Conservation (phyloP, 2,113 vertebrate genomes). For the Anseranas semipalmata region DNA sequence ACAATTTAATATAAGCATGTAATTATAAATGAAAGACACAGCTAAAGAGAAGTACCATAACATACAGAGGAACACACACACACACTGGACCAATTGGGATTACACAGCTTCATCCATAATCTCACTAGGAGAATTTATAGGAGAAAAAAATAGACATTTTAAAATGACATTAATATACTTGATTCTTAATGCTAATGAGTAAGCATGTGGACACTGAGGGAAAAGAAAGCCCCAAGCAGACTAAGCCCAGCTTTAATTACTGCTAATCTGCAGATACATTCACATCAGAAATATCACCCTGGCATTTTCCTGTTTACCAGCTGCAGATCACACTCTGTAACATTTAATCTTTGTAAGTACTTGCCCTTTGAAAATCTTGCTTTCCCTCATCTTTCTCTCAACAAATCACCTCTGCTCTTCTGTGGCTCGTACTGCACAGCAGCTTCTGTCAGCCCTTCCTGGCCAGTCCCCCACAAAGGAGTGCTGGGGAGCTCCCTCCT, state of each 20-base stretch:
- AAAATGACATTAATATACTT: not conserved
- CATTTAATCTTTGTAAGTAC: conserved; percentile 29
- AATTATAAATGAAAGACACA: not conserved
- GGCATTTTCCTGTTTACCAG: conserved; percentile 61
- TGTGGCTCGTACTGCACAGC: not conserved
- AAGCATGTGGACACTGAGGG: not conserved
- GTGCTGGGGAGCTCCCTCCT: too few species aligned
- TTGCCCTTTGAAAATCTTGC: conserved; percentile 48
- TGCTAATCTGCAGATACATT: conserved; percentile 29
- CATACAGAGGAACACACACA: not conserved
- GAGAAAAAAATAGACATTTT: not conserved
- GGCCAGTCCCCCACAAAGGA: too few species aligned
- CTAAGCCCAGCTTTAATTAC: conserved; percentile 34
- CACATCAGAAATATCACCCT: conserved; percentile 52
- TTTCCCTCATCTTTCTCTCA: not conserved
- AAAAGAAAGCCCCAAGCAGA: not conserved
- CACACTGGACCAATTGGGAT: not conserved
- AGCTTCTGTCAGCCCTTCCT: not conserved
- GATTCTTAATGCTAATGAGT: not conserved
- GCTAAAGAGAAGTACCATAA: not conserved
- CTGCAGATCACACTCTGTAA: conserved; percentile 34
- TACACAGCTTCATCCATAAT: not conserved
- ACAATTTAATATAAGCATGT: fast-evolving
- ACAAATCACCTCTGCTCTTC: not conserved
- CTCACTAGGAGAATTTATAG: not conserved